These are phyloP conservation scores for Kuschelorhynchus macadamiae DNA, from an alignment of 2,888 invertebrate species.

Conservation along the genomic window DNA sequence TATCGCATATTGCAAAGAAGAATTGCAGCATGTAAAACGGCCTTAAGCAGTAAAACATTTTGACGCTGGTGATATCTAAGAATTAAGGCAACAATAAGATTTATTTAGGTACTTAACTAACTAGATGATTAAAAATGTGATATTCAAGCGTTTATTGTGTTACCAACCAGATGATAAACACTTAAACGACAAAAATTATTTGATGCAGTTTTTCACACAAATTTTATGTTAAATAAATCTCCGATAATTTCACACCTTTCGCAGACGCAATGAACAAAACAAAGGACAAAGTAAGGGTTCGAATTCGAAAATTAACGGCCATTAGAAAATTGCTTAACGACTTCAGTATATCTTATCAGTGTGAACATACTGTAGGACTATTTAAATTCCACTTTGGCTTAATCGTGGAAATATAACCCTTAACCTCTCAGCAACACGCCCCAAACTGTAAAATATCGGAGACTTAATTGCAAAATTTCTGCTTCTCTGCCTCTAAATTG, in stretches of 20 bases:
- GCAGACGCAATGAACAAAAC: slow-evolving; percentile 25
- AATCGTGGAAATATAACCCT: slow-evolving; percentile 55
- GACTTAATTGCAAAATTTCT: slow-evolving; percentile 53
- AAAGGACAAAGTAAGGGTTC: slow-evolving; percentile 48
- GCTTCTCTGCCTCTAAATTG: slow-evolving; percentile 49
- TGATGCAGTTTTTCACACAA: no score
- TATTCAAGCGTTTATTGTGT: no score
- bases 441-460: slow-evolving; percentile 53
- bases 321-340: slow-evolving; percentile 54
- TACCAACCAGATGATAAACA: no score
- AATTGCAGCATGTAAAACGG: no score
- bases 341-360: slow-evolving; percentile 53
- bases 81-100: no score
- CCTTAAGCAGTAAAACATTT: no score
- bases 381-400: slow-evolving; percentile 55
- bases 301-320: slow-evolving; percentile 51
- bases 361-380: slow-evolving; percentile 53
- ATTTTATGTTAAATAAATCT: slow-evolving; percentile 15
- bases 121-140: no score
- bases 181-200: no score
- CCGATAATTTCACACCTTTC: slow-evolving; percentile 35
- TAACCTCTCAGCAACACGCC: slow-evolving; percentile 54
- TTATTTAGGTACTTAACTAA: no score
- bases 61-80: no score
- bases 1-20: no score